These are phyloP conservation scores for Sinopyrophorus schimmeli DNA, from an alignment of 2,888 invertebrate genomes.

Conservation along the genomic window DNA sequence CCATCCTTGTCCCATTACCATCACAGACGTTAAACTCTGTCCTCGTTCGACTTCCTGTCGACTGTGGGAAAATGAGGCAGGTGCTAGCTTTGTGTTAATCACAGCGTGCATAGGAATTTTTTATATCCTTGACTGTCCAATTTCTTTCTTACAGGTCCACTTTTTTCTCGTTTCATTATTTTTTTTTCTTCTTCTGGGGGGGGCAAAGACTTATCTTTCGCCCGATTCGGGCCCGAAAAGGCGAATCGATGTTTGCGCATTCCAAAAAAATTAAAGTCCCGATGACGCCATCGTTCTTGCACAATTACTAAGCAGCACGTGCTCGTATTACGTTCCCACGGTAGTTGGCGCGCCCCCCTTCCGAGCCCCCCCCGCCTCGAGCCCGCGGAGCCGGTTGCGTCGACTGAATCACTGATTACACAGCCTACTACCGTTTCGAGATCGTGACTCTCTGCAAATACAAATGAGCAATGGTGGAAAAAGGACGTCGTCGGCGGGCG, in stretches of 20 bases:
- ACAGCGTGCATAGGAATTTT: constrained; percentile 33
- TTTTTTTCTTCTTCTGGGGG: too few species aligned
- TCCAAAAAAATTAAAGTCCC: too few species aligned
- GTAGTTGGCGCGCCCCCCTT: constrained; percentile 45
- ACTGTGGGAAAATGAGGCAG: constrained; percentile 35
- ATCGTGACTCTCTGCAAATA: constrained; percentile 26
- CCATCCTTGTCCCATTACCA: constrained; percentile 15
- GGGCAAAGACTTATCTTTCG: too few species aligned
- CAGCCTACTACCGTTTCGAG: constrained; percentile 28
- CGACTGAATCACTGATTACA: constrained; percentile 32
- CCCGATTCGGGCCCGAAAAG: too few species aligned
- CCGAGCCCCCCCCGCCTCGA: constrained; percentile 55
- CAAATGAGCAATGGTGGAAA: constrained; percentile 19
- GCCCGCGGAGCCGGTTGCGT: constrained; percentile 31
- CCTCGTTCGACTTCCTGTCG: constrained; percentile 32
- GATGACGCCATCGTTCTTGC: constrained; percentile 17
- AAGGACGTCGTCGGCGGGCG: too few species aligned
- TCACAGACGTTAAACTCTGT: constrained; percentile 6
- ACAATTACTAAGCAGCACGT: constrained; percentile 49
- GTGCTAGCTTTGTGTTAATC: constrained; percentile 34
- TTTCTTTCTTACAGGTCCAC: constrained; percentile 29
- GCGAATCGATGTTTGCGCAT: too few species aligned
- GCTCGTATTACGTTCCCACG: constrained; percentile 57
- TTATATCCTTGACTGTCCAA: constrained; percentile 32
- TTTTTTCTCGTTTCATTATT: too few species aligned